These are phyloP conservation scores for Dasypogon diadema DNA, from an alignment of 2,888 invertebrate genomes.

Conservation along the genomic window DNA sequence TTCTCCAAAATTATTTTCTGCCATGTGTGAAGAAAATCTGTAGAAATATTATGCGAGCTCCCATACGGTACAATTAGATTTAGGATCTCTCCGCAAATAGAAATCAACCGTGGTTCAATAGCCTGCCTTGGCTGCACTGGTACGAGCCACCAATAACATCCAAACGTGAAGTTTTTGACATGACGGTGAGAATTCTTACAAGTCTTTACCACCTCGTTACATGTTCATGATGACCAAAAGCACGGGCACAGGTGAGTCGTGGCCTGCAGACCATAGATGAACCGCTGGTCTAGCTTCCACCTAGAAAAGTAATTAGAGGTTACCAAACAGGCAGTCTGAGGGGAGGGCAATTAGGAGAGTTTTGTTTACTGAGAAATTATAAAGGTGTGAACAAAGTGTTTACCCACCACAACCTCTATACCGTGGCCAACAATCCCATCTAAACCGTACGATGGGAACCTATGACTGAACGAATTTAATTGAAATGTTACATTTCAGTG, in stretches of 20 bases:
- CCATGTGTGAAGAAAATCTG: neutral
- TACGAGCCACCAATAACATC: neutral
- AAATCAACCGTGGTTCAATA: slow-evolving; percentile 2
- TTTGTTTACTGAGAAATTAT: slow-evolving; percentile 33
- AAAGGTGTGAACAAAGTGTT: slow-evolving; percentile 43
- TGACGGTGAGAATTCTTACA: slow-evolving; percentile 28
- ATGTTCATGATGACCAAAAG: neutral
- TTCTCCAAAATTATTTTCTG: neutral
- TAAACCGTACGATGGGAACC: slow-evolving; percentile 18
- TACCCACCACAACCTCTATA: neutral
- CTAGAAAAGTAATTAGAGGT: slow-evolving; percentile 15
- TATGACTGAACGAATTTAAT: neutral
- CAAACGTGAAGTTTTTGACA: slow-evolving; percentile 26
- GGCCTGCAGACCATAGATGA: neutral
- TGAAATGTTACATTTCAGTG: slow-evolving; percentile 25
- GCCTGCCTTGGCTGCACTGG: neutral
- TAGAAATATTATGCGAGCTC: neutral
- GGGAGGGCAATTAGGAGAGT: neutral
- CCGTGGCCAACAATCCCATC: neutral
- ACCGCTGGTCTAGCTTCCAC: neutral
- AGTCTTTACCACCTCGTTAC: slow-evolving; percentile 17
- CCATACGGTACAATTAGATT: neutral
- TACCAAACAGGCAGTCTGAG: neutral
- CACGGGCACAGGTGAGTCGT: neutral
- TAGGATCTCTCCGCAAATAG: neutral